Evolutionary conservation across 2,888 invertebrate species (phyloP).

Genomic region (Zele albiditarsus): DNA sequence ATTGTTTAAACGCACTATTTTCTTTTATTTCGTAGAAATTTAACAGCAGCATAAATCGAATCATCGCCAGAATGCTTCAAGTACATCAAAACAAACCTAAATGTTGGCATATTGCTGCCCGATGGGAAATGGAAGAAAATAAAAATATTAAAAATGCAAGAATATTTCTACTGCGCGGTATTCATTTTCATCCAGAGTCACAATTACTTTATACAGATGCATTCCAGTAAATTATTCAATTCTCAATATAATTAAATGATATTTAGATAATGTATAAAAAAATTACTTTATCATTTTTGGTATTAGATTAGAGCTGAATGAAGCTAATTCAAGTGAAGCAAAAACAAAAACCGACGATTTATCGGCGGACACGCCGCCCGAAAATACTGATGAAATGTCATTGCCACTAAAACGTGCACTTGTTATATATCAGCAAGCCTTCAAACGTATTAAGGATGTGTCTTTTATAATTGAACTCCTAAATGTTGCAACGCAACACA

Average conservation of each 20-base stretch:
- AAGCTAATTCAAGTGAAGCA: constrained; percentile 39
- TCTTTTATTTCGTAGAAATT: constrained; percentile 63
- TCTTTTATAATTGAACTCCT: constrained; percentile 78
- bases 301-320: constrained; percentile 46
- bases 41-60: constrained; percentile 66
- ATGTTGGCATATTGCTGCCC: constrained; percentile 86
- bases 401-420: constrained; percentile 75
- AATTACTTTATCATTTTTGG: constrained; percentile 12
- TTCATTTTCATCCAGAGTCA: constrained; percentile 83
- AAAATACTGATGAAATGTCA: constrained; percentile 49
- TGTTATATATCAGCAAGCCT: constrained; percentile 78
- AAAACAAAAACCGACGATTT: constrained; percentile 36
- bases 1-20: background rate
- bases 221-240: constrained; percentile 73
- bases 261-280: constrained; percentile 17
- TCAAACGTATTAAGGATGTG: constrained; percentile 76
- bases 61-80: constrained; percentile 74
- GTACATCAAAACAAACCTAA: constrained; percentile 83
- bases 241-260: background rate
- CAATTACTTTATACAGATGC: constrained; percentile 82
- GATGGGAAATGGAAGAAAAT: constrained; percentile 83
- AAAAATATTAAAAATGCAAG: constrained; percentile 81
- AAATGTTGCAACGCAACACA: constrained; percentile 76
- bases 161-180: constrained; percentile 82
- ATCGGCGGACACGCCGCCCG: background rate